Evolutionary conservation across 2,888 invertebrate species (phyloP).

Genomic region (Drosophila incognita): DNA sequence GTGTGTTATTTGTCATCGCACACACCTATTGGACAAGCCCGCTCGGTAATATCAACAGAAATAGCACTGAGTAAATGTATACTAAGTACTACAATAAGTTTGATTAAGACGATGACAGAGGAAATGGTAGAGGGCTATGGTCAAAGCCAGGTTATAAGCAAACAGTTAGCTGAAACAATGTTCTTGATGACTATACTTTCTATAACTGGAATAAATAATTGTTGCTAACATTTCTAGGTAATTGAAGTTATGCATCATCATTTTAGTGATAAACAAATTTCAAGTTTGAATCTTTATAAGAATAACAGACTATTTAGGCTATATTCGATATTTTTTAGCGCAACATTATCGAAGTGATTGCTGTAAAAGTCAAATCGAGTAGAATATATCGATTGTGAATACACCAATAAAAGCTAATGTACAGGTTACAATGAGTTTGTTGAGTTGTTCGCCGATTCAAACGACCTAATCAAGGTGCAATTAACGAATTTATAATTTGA

Average conservation of each 20-base stretch:
- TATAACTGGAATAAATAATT: neutral
- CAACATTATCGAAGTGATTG: neutral
- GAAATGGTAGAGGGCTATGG: slow-evolving; percentile 7
- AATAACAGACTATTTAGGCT: neutral
- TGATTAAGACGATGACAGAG: slow-evolving; percentile 15
- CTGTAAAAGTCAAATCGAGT: neutral
- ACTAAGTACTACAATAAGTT: slow-evolving; percentile 5
- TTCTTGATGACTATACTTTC: neutral
- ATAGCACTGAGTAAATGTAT: slow-evolving; percentile 14
- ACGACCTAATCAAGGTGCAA: neutral
- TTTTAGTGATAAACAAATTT: neutral
- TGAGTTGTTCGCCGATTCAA: slow-evolving; percentile 3
- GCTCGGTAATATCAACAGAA: slow-evolving; percentile 18
- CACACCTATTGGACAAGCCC: slow-evolving; percentile 22
- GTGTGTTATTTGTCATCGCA: slow-evolving; percentile 17
- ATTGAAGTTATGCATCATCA: neutral
- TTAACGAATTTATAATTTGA: neutral
- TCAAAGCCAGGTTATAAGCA: slow-evolving; percentile 1
- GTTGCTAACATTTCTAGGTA: neutral
- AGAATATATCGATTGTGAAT: neutral
- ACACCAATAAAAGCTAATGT: neutral
- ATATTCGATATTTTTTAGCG: neutral
- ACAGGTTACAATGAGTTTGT: neutral
- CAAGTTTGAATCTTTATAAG: neutral
- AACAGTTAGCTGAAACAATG: neutral